Percentiles rank a stretch among this genome's conserved stretches.
Evolutionary conservation across 2,888 invertebrate genomes (phyloP).

Genomic region (Notodonta dromedarius): DNA sequence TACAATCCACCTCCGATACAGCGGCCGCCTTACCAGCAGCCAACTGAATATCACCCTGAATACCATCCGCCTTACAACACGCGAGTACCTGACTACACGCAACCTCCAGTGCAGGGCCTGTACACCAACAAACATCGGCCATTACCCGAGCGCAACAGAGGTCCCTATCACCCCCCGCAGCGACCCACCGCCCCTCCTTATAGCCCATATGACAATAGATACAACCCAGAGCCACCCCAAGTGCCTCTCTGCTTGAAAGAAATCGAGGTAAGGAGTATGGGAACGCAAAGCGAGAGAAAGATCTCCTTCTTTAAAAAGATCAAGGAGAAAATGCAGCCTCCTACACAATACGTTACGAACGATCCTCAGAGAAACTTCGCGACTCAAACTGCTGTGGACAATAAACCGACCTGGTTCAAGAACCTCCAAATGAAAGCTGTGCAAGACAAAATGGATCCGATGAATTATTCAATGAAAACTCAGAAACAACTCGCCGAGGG

Average conservation of each 20-base stretch:
- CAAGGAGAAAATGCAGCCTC: constrained; percentile 52
- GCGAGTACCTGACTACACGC: constrained; percentile 23
- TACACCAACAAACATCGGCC: constrained; percentile 18
- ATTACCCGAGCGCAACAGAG: constrained; percentile 9
- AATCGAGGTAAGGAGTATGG: constrained; percentile 74
- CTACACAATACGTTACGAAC: constrained; percentile 19
- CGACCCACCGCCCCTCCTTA: constrained; percentile 39
- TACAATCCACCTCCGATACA: constrained; percentile 47
- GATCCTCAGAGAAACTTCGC: constrained; percentile 39
- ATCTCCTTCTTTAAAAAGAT: constrained; percentile 63
- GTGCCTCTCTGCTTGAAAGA: constrained; percentile 71
- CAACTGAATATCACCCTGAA: constrained; percentile 30
- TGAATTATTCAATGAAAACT: constrained; percentile 54
- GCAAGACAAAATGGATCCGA: constrained; percentile 39
- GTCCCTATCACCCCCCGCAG: constrained; percentile 24
- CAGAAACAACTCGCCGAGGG: constrained; percentile 59
- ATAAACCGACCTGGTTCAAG: constrained; percentile 46
- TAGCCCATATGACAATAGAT: constrained; percentile 39
- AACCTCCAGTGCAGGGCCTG: constrained; percentile 20
- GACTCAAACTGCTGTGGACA: constrained; percentile 40
- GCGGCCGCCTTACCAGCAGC: constrained; percentile 29
- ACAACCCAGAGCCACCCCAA: constrained; percentile 46
- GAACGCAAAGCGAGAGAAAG: constrained; percentile 71
- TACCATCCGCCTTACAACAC: constrained; percentile 37
- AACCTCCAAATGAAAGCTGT: constrained; percentile 50